Base-by-base conservation (phyloP, 2,113 vertebrate genomes). In the Egretta garzetta region DNA sequence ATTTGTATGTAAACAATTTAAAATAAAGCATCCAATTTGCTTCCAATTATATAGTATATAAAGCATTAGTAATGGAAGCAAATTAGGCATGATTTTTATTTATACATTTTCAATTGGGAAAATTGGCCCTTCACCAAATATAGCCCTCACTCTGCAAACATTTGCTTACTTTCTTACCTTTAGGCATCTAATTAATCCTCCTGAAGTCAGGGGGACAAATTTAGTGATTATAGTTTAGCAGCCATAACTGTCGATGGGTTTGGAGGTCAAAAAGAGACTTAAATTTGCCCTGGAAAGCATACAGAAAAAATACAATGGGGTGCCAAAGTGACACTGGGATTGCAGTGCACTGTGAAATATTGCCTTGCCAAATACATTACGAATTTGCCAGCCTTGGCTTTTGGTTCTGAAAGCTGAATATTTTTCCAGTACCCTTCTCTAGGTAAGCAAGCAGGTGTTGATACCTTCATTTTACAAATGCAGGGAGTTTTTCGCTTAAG, bases 1-100 rank as follows among this genome's bases (percentile, higher is more conserved):
- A 93, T 95, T 97, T 96, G 89, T 97, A 90, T 95, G 90, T 96
- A 97, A 98, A 96, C 90, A 96, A 96, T 92, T 95, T 97, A 90
- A 97, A 98, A 97, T 95, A 98, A 97, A 97, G 86, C 86, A 84
- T 96, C 80, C 96, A 94, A 97, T 97, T 97, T 95, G 56, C 81
- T 97, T 94, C 83, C 27, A 35, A 91, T 96, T 89, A 89, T 76
- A 87, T 77, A 66, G 55, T 89, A 89, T 84, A 63, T 94, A 95
- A 93, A 94, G 45, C 73, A 67, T 96, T 97, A 94, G 85, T 92
- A 67, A 75, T 93, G 41, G 93, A 92, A 96, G 55, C 60, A 96
- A 90, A 96, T 96, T 86, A 90, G 67, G 62, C 67, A 76, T 93
- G 86, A 76, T 91, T 84, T 93, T 95, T 95, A 94, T 91, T 93